Base-by-base conservation (phyloP, 2,888 invertebrate species). In the Nephrocerus scutellatus region DNA sequence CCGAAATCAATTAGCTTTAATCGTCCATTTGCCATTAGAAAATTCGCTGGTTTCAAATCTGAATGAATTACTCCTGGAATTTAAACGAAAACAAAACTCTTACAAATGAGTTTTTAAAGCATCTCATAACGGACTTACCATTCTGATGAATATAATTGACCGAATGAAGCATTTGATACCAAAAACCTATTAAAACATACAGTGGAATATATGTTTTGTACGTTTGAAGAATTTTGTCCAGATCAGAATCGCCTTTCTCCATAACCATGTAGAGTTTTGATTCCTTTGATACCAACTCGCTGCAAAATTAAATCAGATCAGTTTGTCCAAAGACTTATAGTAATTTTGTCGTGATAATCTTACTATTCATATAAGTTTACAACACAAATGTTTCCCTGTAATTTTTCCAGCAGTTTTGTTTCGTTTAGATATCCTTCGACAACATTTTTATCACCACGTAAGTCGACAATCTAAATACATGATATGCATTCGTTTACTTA, bases 1-100 rank as follows among this genome's bases (percentile, higher is more conserved):
- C 96, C 97, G 72, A 97, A 97, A 72, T 97, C 97, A 50, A 97
- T 98, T 41, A 97, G 72, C 72, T 97, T 97, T 38, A 97, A 68
- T 28, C 82, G 76, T 3, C 86, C 88, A 46, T 80, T 77, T 6
- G 89, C 86, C 59, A 91, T 73, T 26, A 97, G 73, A 68, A 97
- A 98, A 70, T 97, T 97, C 0, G 91, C 91, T 1, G 97, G 97
- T 66, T 97, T 97, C 51, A 97, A 70, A 69, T 98, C 97, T 0
- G 92, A 87, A 70, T 97, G 97, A 53, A 97, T 89, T 3, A 97
- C 88, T 36, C 88, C 91, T 89, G 59, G 12, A 60, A 33, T 3
- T 3, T 21, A 22, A 31, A 34, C 13, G 13, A 6, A 33, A 13
- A 25, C 5, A 30, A n/a, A n/a, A 24, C 7, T 10, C 3, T 9